phyloP scores from a whole-genome alignment of 1,140 invertebrate genomes.

The Solenopsis invicta region DNA sequence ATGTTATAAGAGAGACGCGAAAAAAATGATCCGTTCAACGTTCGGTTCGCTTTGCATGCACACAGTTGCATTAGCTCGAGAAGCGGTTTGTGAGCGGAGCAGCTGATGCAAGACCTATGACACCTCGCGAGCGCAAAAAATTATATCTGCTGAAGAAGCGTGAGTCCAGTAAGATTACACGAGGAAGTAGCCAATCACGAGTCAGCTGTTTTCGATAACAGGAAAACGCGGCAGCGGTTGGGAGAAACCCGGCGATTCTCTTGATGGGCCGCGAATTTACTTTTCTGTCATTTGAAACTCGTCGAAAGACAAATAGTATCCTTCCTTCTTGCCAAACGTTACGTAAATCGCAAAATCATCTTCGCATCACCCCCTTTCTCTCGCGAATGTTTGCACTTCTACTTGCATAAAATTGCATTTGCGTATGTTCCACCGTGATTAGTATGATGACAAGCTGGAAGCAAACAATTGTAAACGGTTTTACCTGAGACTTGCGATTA shows the following conservation, averaged over 20 bases:
- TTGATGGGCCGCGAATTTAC: neutral
- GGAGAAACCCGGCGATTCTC: constrained; percentile 30
- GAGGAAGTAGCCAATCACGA: constrained; percentile 26
- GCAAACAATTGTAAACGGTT: neutral
- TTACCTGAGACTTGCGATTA: constrained; percentile 2
- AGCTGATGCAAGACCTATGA: constrained; percentile 24
- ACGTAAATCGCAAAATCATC: neutral
- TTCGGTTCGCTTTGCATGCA: neutral
- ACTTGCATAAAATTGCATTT: constrained; percentile 15
- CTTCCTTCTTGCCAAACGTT: neutral
- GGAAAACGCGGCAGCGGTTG: neutral
- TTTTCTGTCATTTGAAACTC: constrained; percentile 27
- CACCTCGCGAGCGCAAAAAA: constrained; percentile 26
- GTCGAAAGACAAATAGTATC: constrained; percentile 17
- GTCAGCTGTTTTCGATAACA: constrained; percentile 30
- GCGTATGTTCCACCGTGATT: neutral
- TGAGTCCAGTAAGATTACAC: neutral
- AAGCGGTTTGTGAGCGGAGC: neutral
- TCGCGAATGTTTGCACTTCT: neutral
- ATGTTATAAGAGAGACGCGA: neutral
- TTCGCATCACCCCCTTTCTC: neutral
- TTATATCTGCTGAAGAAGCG: neutral
- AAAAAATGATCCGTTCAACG: constrained; percentile 19
- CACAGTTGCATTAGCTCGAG: constrained; percentile 36
- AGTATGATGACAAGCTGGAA: neutral